Conservation (phyloP, 1,140 invertebrate genomes). For the Nephila pilipes region DNA sequence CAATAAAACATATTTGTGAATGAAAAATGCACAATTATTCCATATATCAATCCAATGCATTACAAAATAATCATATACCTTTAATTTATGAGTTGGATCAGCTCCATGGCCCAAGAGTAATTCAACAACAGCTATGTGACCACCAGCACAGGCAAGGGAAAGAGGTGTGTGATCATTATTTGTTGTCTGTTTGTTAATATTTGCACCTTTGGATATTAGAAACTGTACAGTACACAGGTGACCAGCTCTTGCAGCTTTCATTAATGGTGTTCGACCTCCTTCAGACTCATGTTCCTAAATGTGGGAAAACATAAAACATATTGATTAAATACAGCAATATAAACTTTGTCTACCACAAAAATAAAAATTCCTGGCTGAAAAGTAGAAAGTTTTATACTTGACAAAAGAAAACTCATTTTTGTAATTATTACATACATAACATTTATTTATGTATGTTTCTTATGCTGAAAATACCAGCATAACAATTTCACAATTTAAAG, state of each 20-base stretch:
- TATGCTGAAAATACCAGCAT: no score
- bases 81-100: conserved; percentile 97
- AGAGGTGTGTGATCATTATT: conserved; percentile 99
- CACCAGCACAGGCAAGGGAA: conserved; percentile 97
- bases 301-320: background rate
- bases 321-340: no score
- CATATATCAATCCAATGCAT: background rate
- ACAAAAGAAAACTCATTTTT: no score
- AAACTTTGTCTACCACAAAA: no score
- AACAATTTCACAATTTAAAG: no score
- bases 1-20: background rate
- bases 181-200: conserved; percentile 95
- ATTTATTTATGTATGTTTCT: no score
- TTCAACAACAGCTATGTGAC: conserved; percentile 95
- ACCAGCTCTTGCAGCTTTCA: conserved; percentile 99
- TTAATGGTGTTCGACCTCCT: conserved; percentile 96
- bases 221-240: conserved; percentile 99
- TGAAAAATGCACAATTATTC: background rate
- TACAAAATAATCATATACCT: conserved; percentile 83
- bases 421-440: no score
- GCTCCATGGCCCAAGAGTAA: conserved; percentile 93
- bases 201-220: conserved; percentile 94
- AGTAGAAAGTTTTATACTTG: no score
- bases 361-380: no score
- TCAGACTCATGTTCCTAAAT: conserved; percentile 93